Conservation (phyloP, 2,888 invertebrate genomes). For the Dryococelus australis region DNA sequence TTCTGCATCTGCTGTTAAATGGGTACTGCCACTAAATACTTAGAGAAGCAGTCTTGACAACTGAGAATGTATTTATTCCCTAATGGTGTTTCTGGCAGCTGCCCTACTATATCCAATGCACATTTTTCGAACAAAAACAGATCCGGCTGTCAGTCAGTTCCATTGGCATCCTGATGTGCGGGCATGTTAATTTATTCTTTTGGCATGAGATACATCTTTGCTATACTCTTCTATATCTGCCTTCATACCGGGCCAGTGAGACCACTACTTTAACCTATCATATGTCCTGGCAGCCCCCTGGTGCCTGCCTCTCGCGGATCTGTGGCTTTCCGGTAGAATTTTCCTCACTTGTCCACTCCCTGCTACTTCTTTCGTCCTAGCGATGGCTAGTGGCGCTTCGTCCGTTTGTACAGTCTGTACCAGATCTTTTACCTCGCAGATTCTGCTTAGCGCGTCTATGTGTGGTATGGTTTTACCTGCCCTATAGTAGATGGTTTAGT, state of each 20-base stretch:
- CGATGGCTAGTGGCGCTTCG: neutral
- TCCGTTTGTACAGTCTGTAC: neutral
- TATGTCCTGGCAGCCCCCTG: neutral
- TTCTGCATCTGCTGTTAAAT: neutral
- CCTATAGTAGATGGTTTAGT: slow-evolving; percentile 53
- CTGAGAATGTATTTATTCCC: neutral
- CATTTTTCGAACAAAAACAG: neutral
- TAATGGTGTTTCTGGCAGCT: neutral
- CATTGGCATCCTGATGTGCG: neutral
- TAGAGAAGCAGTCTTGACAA: neutral
- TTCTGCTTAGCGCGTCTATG: slow-evolving; percentile 48
- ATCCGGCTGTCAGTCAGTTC: neutral
- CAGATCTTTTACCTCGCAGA: neutral
- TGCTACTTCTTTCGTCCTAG: neutral
- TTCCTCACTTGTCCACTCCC: neutral
- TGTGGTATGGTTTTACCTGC: slow-evolving; percentile 50
- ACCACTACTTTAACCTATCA: neutral
- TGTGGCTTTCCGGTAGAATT: too few relatives aligned
- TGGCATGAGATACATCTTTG: neutral
- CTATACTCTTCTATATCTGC: slow-evolving; percentile 9
- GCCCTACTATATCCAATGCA: neutral
- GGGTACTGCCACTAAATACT: neutral
- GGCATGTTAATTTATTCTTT: neutral
- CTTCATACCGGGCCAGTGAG: slow-evolving; percentile 12
- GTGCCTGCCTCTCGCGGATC: neutral